Base-by-base conservation (phyloP, 1,140 invertebrate species). In the Goniozus legneri region DNA sequence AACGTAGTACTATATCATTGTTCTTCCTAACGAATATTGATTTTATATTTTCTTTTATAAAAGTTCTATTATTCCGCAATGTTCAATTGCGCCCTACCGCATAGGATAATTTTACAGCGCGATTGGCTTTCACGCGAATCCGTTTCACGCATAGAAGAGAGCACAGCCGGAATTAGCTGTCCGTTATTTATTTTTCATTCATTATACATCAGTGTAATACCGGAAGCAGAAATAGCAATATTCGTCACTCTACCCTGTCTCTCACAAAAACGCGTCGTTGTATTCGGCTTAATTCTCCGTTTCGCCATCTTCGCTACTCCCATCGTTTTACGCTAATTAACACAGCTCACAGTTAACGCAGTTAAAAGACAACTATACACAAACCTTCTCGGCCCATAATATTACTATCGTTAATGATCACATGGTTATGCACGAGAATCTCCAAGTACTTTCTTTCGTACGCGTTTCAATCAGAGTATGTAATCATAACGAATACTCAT, bases 271-370 rank as follows among this genome's bases (percentile, higher is more conserved):
- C 38, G 15, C 36, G 32, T 58, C 57, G 56, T 52, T 58, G 56
- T 55, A 20, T 44, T 36, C 44, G 34, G 21, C 38, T 49, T 15
- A 10, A 33, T 13, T 33, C n/a, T 33, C 13, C 13, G 27, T 31
- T 21, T 6, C 24, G 24, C 24, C 10, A 27, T 6, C 10, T 27
- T 6, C n/a, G n/a, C n/a, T n/a, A n/a, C n/a, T n/a, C n/a, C n/a
- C n/a, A n/a, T 37, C 27, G 36, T 32, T 40, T 48, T 33, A 35
- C 40, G 6, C 13, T 51, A 51, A 40, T 41, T 38, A 52, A 50
- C 41, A 49, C 56, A 60, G 45, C 31, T 46, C 40, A 21, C 22
- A 51, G 22, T 48, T 55, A 52, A 58, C 52, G 21, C 43, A 41
- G 48, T 48, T 46, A 16, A 34, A 52, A 35, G 31, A 58, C 39